A percentile compares a stretch with the other conserved stretches of the same genome.
These are phyloP conservation scores for Drosophila truncata DNA, from an alignment of 1,140 invertebrate genomes.

Conservation along the genomic window DNA sequence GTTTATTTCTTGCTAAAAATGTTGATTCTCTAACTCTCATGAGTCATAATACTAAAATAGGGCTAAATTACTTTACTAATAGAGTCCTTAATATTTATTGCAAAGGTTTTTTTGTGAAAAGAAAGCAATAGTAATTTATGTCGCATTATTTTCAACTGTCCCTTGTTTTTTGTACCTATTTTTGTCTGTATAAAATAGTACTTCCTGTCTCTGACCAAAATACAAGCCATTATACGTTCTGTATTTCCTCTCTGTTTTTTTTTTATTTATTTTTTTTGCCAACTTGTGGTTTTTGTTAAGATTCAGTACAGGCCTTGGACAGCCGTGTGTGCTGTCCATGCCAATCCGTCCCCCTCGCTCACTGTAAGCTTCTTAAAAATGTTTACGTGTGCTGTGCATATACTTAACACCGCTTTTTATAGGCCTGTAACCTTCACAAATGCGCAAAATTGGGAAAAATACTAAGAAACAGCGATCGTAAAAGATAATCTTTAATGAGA, in stretches of 20 bases:
- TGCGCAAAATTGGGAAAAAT: conserved; percentile 37
- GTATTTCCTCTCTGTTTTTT: neutral
- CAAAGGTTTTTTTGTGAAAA: neutral
- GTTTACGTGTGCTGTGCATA: conserved; percentile 7
- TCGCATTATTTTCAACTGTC: neutral
- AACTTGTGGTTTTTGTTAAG: conserved; percentile 26
- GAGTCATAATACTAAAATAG: too few relatives aligned
- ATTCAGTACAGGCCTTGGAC: conserved; percentile 40
- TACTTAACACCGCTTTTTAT: conserved; percentile 42
- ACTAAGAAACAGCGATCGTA: conserved; percentile 29
- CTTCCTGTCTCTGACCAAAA: conserved; percentile 19
- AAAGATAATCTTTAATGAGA: conserved; percentile 54
- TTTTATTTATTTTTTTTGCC: too few relatives aligned
- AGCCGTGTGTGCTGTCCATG: conserved; percentile 25
- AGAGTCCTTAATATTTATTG: neutral
- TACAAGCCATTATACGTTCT: neutral
- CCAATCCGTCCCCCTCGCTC: conserved; percentile 33
- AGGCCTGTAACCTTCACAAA: conserved; percentile 52
- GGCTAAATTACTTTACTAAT: too few relatives aligned
- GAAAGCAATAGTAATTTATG: too few relatives aligned
- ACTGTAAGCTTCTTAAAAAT: conserved; percentile 42
- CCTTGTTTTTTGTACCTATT: too few relatives aligned
- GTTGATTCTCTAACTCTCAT: too few relatives aligned
- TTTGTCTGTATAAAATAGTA: neutral
- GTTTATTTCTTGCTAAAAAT: too few relatives aligned